phyloP scores from a whole-genome alignment of 2,113 vertebrate species.

The Spea multiplicata region DNA sequence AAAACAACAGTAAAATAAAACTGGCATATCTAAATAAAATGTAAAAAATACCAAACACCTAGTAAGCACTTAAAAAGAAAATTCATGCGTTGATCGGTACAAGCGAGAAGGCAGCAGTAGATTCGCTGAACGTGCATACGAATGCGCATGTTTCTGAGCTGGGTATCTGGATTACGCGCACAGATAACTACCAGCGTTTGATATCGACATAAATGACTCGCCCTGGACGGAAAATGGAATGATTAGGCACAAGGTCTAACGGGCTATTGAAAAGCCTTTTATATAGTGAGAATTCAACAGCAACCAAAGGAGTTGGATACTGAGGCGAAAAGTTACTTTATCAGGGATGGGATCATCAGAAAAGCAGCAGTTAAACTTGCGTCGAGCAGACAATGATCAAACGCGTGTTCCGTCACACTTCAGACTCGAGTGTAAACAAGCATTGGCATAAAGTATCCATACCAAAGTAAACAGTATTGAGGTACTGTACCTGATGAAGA shows the following conservation, averaged over 20 bases:
- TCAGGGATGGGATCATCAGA: not conserved
- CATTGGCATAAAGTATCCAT: conserved; percentile 11
- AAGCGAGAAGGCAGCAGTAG: no score
- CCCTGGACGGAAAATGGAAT: conserved; percentile 3
- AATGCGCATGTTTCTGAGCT: not conserved
- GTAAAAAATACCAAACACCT: no score
- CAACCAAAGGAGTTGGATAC: not conserved
- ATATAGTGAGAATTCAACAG: conserved; percentile 21
- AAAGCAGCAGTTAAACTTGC: not conserved
- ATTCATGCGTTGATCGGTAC: no score
- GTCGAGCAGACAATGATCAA: conserved; percentile 16
- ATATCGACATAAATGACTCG: not conserved
- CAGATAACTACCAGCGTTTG: conserved; percentile 9
- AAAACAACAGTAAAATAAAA: no score
- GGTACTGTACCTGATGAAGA: not conserved
- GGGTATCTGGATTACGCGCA: not conserved
- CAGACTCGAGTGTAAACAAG: not conserved
- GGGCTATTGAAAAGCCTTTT: not conserved
- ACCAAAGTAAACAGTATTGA: conserved; percentile 5
- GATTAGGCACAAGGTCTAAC: not conserved
- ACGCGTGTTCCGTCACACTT: conserved; percentile 11
- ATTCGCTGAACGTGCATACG: no score
- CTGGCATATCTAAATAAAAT: no score
- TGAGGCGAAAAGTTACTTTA: conserved; percentile 11
- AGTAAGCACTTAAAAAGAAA: no score